Conservation (phyloP, 2,888 invertebrate genomes). For the Tromatobia lineatoria region DNA sequence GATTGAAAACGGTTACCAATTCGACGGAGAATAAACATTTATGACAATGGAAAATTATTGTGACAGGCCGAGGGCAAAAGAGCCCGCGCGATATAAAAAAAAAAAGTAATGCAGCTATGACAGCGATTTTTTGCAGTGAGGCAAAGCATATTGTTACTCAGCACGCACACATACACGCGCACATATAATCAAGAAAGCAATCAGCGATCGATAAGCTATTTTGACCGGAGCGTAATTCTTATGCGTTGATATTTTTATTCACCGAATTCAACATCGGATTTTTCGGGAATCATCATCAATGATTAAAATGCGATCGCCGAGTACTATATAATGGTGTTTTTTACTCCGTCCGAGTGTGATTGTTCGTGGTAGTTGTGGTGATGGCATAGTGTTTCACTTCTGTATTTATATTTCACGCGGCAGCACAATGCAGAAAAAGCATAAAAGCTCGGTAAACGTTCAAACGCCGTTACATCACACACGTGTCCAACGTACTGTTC, state of each 20-base stretch:
- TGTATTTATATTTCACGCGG: constrained; percentile 2
- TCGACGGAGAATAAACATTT: background rate
- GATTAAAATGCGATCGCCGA: constrained; percentile 35
- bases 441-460: constrained; percentile 60
- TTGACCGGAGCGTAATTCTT: background rate
- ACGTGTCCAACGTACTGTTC: constrained; percentile 75
- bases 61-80: constrained; percentile 38
- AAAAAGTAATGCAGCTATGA: constrained; percentile 60
- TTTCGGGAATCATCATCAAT: constrained; percentile 1
- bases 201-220: constrained; percentile 44
- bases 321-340: constrained; percentile 19
- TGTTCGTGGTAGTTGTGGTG: constrained; percentile 18
- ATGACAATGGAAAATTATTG: constrained; percentile 9
- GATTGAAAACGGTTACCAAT: background rate
- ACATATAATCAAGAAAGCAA: constrained; percentile 9
- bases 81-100: constrained; percentile 15
- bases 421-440: constrained; percentile 60
- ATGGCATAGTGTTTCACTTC: constrained; percentile 14
- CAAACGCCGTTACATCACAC: constrained; percentile 65
- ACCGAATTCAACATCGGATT: background rate
- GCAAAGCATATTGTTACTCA: constrained; percentile 44
- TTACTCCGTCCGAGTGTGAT: constrained; percentile 5
- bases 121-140: constrained; percentile 48
- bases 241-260: background rate
- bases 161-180: constrained; percentile 11